These are phyloP conservation scores for Rhynchopsitta pachyrhyncha DNA, from an alignment of 2,113 vertebrate genomes.

Conservation along the genomic window DNA sequence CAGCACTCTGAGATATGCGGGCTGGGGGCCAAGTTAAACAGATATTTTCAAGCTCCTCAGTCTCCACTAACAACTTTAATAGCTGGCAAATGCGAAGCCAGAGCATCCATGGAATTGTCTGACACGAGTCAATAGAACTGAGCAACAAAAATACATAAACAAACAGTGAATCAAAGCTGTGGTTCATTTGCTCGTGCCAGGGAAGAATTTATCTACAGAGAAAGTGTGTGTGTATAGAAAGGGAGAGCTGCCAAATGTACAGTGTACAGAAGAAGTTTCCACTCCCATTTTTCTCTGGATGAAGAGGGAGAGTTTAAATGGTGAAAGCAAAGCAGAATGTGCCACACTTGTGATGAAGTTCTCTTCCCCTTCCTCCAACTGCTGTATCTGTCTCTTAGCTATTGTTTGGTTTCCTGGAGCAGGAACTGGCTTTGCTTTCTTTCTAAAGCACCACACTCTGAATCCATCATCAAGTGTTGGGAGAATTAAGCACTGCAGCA, in stretches of 20 bases:
- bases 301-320: not conserved
- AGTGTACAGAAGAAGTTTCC: not conserved
- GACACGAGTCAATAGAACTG: not conserved
- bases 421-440: not conserved
- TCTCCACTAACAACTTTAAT: constrained; percentile 17
- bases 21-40: not conserved
- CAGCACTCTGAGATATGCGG: not conserved
- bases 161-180: not conserved
- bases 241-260: not conserved
- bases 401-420: not conserved
- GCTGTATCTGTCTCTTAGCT: not conserved
- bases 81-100: constrained; percentile 14
- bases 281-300: not conserved
- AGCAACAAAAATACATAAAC: not conserved
- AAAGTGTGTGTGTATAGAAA: not conserved
- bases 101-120: not conserved
- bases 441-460: not conserved
- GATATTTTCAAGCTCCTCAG: not conserved
- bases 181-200: not conserved
- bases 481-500: not conserved
- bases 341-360: not conserved
- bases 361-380: not conserved
- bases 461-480: not conserved
- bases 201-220: not conserved
- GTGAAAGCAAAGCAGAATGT: not conserved